phyloP scores from a whole-genome alignment of 2,888 invertebrate genomes.

The Acrobeloides nanus region DNA sequence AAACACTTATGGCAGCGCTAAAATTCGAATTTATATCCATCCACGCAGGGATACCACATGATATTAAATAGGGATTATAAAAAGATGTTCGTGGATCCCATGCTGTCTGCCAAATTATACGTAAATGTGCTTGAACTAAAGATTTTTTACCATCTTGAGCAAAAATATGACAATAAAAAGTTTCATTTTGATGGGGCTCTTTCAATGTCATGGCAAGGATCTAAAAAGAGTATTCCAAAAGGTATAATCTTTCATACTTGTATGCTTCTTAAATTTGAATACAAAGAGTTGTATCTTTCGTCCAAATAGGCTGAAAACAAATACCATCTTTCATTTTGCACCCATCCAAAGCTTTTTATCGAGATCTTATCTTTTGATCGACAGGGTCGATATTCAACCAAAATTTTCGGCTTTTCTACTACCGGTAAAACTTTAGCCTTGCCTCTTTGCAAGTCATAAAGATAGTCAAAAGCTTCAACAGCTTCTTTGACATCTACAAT shows the following conservation, averaged over 20 bases:
- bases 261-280: conserved; percentile 17
- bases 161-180: conserved; percentile 28
- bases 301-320: conserved; percentile 48
- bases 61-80: conserved; percentile 17
- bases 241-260: conserved; percentile 8
- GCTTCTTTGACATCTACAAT: no score
- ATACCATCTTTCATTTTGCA: conserved; percentile 19
- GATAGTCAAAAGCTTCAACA: no score
- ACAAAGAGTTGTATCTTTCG: conserved; percentile 33
- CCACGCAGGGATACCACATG: conserved; percentile 13
- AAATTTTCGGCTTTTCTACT: conserved; percentile 26
- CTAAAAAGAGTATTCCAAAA: conserved; percentile 7
- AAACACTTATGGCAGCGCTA: no score
- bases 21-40: no score
- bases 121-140: conserved; percentile 29
- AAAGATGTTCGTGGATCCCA: conserved; percentile 48
- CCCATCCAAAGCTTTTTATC: conserved; percentile 11
- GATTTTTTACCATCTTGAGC: conserved; percentile 5
- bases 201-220: conserved; percentile 15
- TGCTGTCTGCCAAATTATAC: conserved; percentile 52
- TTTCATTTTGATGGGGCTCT: conserved; percentile 13
- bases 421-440: conserved; percentile 27
- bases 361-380: conserved; percentile 10
- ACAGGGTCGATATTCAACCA: conserved; percentile 20
- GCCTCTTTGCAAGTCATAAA: conserved; percentile 23